Evolutionary conservation across 2,113 vertebrate species (phyloP).

Genomic region (Puma concolor): DNA sequence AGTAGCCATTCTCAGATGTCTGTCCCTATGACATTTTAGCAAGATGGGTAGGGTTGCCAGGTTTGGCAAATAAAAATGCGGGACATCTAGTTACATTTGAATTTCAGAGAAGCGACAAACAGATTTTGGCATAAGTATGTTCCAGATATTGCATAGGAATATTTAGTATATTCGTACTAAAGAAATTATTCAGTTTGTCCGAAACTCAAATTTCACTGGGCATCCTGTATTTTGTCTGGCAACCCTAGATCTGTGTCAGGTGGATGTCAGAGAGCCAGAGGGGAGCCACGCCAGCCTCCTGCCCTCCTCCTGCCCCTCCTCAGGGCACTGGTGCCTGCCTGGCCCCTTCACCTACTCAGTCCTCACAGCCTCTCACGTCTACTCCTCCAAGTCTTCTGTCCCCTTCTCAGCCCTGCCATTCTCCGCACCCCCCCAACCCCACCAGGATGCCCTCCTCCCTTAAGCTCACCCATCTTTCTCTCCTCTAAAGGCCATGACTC

Average conservation of each 20-base stretch:
- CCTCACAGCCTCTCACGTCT: neutral
- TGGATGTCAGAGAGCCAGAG: neutral
- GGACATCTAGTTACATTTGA: neutral
- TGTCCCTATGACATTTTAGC: neutral
- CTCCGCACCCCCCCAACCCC: too few relatives aligned
- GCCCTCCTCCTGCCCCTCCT: neutral
- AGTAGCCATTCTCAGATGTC: neutral
- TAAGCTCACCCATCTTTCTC: neutral
- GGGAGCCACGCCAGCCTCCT: neutral
- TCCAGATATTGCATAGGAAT: neutral
- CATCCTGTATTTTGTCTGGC: neutral
- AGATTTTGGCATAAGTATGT: neutral
- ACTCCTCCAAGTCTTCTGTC: too few relatives aligned
- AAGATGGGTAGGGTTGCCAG: neutral
- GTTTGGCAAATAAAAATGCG: conserved; percentile 10
- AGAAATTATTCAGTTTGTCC: neutral
- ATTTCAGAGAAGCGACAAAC: conserved; percentile 29
- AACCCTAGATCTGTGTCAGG: neutral
- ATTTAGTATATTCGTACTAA: neutral
- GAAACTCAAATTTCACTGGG: neutral
- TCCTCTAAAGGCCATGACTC: neutral
- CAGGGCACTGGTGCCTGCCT: neutral
- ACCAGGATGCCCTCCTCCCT: neutral
- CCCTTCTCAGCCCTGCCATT: neutral
- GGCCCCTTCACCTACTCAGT: neutral